A percentile compares a stretch with the other conserved stretches of the same genome.
phyloP scores from a whole-genome alignment of 2,797 vertebrate species.

The Eupleurogrammus muticus region DNA sequence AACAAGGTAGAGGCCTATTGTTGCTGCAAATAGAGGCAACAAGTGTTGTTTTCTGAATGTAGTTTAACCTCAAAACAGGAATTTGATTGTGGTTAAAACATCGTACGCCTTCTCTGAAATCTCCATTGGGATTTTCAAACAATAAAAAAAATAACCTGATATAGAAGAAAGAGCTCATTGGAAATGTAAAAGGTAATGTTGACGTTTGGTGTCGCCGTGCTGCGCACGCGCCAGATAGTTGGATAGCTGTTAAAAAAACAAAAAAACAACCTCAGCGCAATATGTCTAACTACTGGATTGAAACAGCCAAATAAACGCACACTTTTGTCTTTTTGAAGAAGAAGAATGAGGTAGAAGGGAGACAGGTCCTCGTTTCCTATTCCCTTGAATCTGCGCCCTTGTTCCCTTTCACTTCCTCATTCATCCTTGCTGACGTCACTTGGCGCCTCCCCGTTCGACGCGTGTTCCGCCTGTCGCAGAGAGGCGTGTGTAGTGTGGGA shows the following conservation, averaged over 20 bases:
- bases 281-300: too few species aligned
- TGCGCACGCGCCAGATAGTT: slow-evolving; percentile 9
- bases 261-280: neutral
- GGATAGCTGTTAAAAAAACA: neutral
- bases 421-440: neutral
- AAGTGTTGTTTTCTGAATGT: slow-evolving; percentile 21
- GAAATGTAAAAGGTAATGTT: slow-evolving; percentile 1
- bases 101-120: neutral
- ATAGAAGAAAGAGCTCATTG: neutral
- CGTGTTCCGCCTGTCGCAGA: slow-evolving; percentile 45
- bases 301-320: neutral
- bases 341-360: neutral
- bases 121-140: neutral
- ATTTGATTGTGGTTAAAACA: neutral
- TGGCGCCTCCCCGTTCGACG: slow-evolving; percentile 37
- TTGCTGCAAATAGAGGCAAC: slow-evolving; percentile 41
- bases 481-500: slow-evolving; percentile 38
- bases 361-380: neutral
- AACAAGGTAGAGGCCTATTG: neutral
- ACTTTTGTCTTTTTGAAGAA: neutral
- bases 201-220: too few species aligned
- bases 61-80: neutral
- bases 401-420: neutral
- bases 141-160: neutral
- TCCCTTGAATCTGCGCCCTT: neutral